phyloP scores from a whole-genome alignment of 1,140 invertebrate genomes.

The fruit fly (Drosophila melanogaster) region DNA sequence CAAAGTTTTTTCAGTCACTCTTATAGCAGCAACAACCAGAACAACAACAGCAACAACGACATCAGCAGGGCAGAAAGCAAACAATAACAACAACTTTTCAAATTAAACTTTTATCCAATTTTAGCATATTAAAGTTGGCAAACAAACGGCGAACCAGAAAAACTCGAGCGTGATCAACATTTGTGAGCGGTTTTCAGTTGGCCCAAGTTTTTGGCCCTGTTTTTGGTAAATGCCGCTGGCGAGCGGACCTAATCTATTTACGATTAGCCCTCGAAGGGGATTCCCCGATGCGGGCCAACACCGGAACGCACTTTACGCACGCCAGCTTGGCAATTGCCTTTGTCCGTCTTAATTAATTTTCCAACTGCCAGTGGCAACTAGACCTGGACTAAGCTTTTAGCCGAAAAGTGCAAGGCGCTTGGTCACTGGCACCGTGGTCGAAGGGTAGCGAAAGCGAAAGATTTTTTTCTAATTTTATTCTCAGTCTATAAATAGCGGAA shows the following conservation, averaged over 20 bases:
- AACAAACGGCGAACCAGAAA: slow-evolving; percentile 46
- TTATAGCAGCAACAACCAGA: slow-evolving; percentile 15
- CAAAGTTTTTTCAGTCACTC: slow-evolving; percentile 64
- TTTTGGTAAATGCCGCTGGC: not conserved
- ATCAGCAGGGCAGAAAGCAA: slow-evolving; percentile 37
- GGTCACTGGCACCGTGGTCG: slow-evolving; percentile 30
- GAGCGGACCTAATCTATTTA: slow-evolving; percentile 38
- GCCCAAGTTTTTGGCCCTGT: not conserved
- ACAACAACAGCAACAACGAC: slow-evolving; percentile 15
- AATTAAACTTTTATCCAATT: slow-evolving; percentile 81
- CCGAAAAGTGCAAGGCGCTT: slow-evolving; percentile 23
- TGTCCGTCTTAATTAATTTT: slow-evolving; percentile 80
- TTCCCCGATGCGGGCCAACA: slow-evolving; percentile 14
- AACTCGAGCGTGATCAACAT: slow-evolving; percentile 53
- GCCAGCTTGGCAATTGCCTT: slow-evolving; percentile 63
- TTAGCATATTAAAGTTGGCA: slow-evolving; percentile 76
- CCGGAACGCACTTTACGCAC: slow-evolving; percentile 54
- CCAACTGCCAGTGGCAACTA: slow-evolving; percentile 40
- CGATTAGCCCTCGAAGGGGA: slow-evolving; percentile 28
- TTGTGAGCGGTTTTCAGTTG: slow-evolving; percentile 12
- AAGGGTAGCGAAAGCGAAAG: not conserved
- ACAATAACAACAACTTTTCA: slow-evolving; percentile 82
- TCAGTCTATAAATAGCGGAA: not conserved
- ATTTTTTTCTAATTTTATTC: not conserved
- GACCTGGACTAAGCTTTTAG: slow-evolving; percentile 22